Evolutionary conservation across 2,113 vertebrate genomes (phyloP).

Genomic region (Nettapus auritus): DNA sequence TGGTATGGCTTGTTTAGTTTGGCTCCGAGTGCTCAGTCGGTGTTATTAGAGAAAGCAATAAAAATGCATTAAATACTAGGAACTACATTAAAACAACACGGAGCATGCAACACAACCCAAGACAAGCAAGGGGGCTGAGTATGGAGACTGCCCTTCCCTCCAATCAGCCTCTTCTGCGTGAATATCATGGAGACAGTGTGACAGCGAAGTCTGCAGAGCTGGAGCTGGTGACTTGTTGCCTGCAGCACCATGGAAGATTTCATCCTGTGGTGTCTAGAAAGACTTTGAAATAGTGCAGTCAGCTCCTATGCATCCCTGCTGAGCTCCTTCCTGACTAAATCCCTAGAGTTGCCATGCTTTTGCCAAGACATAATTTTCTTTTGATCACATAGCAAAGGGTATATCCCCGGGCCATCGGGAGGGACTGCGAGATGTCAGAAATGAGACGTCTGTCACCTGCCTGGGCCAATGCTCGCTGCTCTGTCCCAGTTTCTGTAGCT

Average conservation of each 20-base stretch:
- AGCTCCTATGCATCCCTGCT: background rate
- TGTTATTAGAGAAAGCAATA: constrained; percentile 67
- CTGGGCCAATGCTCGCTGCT: background rate
- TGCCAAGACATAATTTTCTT: background rate
- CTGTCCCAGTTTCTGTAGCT: background rate
- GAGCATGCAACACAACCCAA: constrained; percentile 5
- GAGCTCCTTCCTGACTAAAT: background rate
- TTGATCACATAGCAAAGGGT: background rate
- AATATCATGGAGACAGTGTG: background rate
- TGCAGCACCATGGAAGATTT: background rate
- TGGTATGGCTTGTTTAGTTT: constrained; percentile 57
- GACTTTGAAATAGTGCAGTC: background rate
- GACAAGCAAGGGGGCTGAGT: background rate
- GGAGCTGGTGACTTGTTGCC: background rate
- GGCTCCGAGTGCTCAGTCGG: background rate
- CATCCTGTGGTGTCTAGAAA: background rate
- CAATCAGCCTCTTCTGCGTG: background rate
- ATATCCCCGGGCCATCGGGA: background rate
- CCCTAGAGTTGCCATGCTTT: background rate
- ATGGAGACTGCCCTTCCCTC: background rate
- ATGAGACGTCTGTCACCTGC: background rate
- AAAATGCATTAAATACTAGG: constrained; percentile 31
- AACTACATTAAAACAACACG: constrained; percentile 43
- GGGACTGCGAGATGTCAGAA: background rate
- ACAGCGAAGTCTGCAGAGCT: background rate